Base-by-base conservation (phyloP, 1,140 invertebrate species). In the Caenorhabditis latens region DNA sequence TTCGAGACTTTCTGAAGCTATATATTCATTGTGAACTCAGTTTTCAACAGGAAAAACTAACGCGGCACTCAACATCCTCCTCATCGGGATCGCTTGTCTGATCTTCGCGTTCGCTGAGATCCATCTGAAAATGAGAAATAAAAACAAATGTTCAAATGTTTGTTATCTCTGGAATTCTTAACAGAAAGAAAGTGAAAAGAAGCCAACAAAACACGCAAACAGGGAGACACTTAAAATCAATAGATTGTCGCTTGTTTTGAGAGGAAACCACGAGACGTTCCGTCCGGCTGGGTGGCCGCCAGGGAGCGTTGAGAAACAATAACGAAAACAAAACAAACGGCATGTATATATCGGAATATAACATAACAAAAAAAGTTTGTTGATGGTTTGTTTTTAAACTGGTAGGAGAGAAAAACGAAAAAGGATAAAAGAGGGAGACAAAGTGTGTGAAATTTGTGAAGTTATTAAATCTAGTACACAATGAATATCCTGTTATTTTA, bases 51-150 rank as follows among this genome's bases (percentile, higher is more conserved):
- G 16, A 71, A 48, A 13, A 67, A 79, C 71, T 79, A 13, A 79
- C 71, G 5, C 46, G 46, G 42, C 71, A 79, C n/a, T 79, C 71
- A 48, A 24, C n/a, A 13, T 79, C 71, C 13, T 50, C 71, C 43
- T 79, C 71, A 24, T 79, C 71, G 13, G 71, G 71, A n/a, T 79
- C 71, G 21, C 71, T 79, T 13, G 71, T 79, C 24, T 79, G 71
- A 46, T 79, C 71, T 50, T 79, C 71, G 46, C 71, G 71, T 50
- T 79, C 71, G 46, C 71, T 79, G 43, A 79, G 71, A 53, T 79
- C 71, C 71, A 79, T 79, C 71, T 79, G 43, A 9, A 53, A 79
- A 40, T n/a, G 13, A 19, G 16, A 14, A n/a, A 9, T 53, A 11
- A 63, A 63, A 13, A 9, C 11, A 63, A 1, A 9, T n/a, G 24